Percentiles rank a stretch among this genome's conserved stretches.
Evolutionary conservation across 2,888 invertebrate species (phyloP).

Genomic region (Callosobruchus maculatus): DNA sequence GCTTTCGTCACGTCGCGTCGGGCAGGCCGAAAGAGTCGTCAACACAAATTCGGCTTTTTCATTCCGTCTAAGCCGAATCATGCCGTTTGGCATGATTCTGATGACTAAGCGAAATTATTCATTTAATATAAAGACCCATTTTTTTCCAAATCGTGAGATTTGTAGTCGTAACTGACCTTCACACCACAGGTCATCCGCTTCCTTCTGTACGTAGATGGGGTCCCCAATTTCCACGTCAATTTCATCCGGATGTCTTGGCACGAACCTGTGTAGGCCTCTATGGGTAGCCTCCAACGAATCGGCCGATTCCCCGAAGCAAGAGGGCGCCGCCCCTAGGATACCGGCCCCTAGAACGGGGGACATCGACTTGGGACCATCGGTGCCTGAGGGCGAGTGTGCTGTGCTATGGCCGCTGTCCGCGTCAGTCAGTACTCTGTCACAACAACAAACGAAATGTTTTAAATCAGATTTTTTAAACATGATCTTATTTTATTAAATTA

Average conservation of each 20-base stretch:
- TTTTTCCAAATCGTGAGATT: too few relatives aligned
- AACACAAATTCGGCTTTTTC: too few relatives aligned
- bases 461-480: too few relatives aligned
- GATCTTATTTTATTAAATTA: too few relatives aligned
- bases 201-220: conserved; percentile 93
- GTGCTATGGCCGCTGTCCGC: conserved; percentile 90
- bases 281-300: conserved; percentile 84
- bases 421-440: conserved; percentile 62
- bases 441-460: too few relatives aligned
- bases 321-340: conserved; percentile 51
- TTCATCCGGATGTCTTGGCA: conserved; percentile 93
- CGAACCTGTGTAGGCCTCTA: conserved; percentile 91
- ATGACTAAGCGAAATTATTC: too few relatives aligned
- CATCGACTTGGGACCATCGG: conserved; percentile 80
- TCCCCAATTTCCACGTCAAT: conserved; percentile 97
- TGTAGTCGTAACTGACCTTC: conserved; percentile 69
- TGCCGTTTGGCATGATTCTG: too few relatives aligned
- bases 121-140: too few relatives aligned
- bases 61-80: too few relatives aligned
- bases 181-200: conserved; percentile 96
- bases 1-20: too few relatives aligned
- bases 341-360: conserved; percentile 60
- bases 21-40: too few relatives aligned
- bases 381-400: conserved; percentile 75
- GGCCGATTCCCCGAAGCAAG: conserved; percentile 59